Percentiles rank a stretch among this genome's conserved stretches.
Conservation (phyloP, 2,797 vertebrate genomes). For the Salmo trutta region DNA sequence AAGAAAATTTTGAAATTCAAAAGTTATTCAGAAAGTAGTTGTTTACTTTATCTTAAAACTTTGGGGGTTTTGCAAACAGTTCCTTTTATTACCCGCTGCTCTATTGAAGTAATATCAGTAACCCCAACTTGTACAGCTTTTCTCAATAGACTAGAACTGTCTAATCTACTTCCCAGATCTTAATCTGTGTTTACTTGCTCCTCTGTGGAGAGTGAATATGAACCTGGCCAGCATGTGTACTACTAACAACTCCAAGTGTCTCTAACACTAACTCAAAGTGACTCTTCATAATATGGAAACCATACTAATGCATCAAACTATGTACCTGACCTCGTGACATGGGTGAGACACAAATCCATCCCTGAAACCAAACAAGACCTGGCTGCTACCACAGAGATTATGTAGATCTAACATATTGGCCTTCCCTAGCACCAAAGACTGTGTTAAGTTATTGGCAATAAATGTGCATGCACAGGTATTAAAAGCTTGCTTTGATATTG, state of each 20-base stretch:
- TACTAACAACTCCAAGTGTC: neutral
- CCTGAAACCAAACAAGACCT: neutral
- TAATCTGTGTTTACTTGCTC: neutral
- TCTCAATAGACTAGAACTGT: slow-evolving; percentile 1
- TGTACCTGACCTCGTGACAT: too few species aligned
- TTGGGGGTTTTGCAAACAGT: neutral
- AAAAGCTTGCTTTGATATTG: too few species aligned
- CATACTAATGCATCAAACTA: too few species aligned
- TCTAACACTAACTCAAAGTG: neutral
- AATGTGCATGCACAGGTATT: slow-evolving; percentile 28
- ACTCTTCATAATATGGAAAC: neutral
- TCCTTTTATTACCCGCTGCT: neutral
- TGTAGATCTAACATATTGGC: slow-evolving; percentile 5
- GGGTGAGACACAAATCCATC: neutral
- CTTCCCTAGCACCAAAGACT: slow-evolving; percentile 35
- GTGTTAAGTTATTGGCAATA: slow-evolving; percentile 53
- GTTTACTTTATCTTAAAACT: neutral
- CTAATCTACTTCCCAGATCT: neutral
- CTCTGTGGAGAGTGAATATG: neutral
- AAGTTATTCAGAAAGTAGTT: neutral
- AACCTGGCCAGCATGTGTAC: neutral
- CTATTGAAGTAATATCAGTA: slow-evolving; percentile 4
- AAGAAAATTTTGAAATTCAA: neutral
- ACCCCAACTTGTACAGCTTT: neutral
- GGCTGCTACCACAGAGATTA: neutral